Conservation (phyloP, 2,797 vertebrate species). For the Caiman crocodilus region DNA sequence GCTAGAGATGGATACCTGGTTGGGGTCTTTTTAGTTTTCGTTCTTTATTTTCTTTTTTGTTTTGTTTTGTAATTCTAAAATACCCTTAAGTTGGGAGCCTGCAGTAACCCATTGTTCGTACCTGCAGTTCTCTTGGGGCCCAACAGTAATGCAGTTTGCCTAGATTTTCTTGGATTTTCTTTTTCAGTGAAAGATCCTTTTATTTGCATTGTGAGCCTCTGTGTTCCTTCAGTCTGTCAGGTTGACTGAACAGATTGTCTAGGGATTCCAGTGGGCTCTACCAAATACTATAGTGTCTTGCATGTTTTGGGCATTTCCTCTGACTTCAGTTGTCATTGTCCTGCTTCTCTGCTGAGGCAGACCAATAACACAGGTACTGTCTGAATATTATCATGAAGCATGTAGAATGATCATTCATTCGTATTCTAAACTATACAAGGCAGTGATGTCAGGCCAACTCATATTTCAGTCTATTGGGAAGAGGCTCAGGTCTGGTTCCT, state of each 20-base stretch:
- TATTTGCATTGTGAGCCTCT: not conserved
- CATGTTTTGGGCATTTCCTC: not conserved
- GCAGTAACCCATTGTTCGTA: too few relatives aligned
- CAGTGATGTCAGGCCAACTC: not conserved
- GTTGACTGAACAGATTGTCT: not conserved
- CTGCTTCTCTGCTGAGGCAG: not conserved
- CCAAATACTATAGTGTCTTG: not conserved
- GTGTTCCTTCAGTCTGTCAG: not conserved
- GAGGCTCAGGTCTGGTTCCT: too few relatives aligned
- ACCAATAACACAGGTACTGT: not conserved
- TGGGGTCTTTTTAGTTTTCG: too few relatives aligned
- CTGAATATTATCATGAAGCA: not conserved
- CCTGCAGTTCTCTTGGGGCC: too few relatives aligned
- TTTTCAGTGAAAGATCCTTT: not conserved
- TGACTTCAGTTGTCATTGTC: not conserved
- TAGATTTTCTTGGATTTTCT: too few relatives aligned
- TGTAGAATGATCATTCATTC: not conserved
- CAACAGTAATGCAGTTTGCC: too few relatives aligned
- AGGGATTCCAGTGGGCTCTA: not conserved
- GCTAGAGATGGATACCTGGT: too few relatives aligned
- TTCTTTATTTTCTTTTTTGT: too few relatives aligned
- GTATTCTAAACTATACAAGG: not conserved
- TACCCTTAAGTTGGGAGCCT: too few relatives aligned
- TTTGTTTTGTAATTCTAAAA: too few relatives aligned
- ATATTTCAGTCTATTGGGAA: not conserved